Evolutionary conservation across 2,113 vertebrate genomes (phyloP).

Genomic region (Gallinago jamesoni): DNA sequence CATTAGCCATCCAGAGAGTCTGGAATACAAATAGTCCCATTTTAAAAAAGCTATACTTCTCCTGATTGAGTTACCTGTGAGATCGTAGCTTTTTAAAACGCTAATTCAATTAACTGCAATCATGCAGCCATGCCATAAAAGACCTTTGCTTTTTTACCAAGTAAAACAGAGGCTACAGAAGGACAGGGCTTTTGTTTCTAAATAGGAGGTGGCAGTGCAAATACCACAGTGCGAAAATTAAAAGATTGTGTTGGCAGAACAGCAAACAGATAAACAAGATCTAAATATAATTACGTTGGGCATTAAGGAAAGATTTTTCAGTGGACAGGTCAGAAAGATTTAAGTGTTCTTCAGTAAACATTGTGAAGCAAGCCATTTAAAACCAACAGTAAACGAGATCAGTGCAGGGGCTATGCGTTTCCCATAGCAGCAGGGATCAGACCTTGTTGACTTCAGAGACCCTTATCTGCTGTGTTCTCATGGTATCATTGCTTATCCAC

Average conservation of each 20-base stretch:
- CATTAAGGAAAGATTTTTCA: not conserved
- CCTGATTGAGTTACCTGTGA: not conserved
- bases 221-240: not conserved
- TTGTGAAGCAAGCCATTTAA: not conserved
- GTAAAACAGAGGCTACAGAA: not conserved
- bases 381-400: not conserved
- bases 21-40: not conserved
- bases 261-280: not conserved
- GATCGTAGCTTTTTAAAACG: not conserved
- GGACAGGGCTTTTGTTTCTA: not conserved
- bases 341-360: not conserved
- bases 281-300: not conserved
- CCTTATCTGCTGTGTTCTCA: not conserved
- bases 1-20: not conserved
- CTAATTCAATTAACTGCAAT: not conserved
- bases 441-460: not conserved
- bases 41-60: not conserved
- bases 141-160: not conserved
- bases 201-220: fast-evolving
- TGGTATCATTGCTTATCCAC: not conserved
- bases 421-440: not conserved
- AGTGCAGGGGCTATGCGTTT: not conserved
- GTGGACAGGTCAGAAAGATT: not conserved
- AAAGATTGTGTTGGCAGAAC: not conserved
- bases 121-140: not conserved